Conservation (phyloP, 2,888 invertebrate genomes). For the Galeruca laticollis region DNA sequence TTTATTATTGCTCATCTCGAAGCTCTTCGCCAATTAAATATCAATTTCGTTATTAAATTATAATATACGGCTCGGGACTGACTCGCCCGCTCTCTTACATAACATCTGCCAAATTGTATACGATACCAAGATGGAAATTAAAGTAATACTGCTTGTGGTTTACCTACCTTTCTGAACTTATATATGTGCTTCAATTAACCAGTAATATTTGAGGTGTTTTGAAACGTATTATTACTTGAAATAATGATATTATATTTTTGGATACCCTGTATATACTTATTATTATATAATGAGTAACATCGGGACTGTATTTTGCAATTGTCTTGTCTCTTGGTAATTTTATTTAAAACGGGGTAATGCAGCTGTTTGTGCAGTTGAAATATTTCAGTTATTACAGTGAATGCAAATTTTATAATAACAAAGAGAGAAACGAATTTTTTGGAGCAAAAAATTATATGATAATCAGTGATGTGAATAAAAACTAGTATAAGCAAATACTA, state of each 20-base stretch:
- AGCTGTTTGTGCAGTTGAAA: neutral
- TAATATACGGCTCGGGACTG: neutral
- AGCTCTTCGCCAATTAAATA: slow-evolving; percentile 29
- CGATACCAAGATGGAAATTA: neutral
- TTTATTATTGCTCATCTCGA: slow-evolving; percentile 15
- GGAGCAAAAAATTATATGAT: no score
- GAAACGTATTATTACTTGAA: no score
- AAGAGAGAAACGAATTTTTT: neutral
- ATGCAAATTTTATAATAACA: neutral
- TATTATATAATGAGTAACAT: no score
- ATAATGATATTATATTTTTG: no score
- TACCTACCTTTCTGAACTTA: neutral
- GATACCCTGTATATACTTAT: no score
- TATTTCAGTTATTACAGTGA: neutral
- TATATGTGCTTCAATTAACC: no score
- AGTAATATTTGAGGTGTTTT: no score
- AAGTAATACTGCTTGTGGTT: slow-evolving; percentile 11
- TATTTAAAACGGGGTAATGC: no score
- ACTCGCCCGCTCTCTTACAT: neutral
- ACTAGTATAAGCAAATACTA: no score
- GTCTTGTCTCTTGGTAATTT: no score
- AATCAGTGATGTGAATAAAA: neutral
- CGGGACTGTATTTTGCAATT: neutral
- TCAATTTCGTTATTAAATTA: slow-evolving; percentile 32
- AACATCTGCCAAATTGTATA: slow-evolving; percentile 2